Evolutionary conservation across 2,888 invertebrate species (phyloP).

Genomic region (Agonopterix alstromeriana): DNA sequence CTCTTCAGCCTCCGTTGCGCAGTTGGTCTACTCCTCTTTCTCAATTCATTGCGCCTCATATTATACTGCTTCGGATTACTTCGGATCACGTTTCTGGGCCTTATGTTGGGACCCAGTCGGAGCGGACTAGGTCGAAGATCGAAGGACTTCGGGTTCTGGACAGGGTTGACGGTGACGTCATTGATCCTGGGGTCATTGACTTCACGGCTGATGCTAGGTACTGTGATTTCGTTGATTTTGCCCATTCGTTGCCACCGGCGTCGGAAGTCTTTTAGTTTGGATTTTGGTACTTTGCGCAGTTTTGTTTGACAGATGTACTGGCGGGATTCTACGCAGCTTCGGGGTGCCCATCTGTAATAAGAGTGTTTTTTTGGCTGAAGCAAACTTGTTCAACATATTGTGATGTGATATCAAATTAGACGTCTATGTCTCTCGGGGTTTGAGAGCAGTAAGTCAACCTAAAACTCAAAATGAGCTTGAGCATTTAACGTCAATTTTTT

Average conservation of each 20-base stretch:
- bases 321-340: constrained; percentile 78
- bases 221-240: constrained; percentile 74
- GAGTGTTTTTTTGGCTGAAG: not conserved
- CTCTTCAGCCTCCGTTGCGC: constrained; percentile 46
- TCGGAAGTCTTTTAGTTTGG: constrained; percentile 61
- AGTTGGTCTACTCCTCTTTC: constrained; percentile 40
- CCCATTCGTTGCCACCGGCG: constrained; percentile 70
- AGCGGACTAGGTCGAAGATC: constrained; percentile 44
- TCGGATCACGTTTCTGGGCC: constrained; percentile 20
- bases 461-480: too few species aligned
- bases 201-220: constrained; percentile 53
- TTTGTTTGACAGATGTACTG: constrained; percentile 84
- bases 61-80: constrained; percentile 16
- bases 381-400: not conserved
- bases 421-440: too few species aligned
- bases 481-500: too few species aligned
- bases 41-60: constrained; percentile 44
- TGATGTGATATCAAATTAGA: too few species aligned
- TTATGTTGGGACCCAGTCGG: constrained; percentile 21
- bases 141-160: constrained; percentile 50
- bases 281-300: constrained; percentile 65
- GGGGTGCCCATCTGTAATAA: constrained; percentile 78
- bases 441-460: too few species aligned
- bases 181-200: constrained; percentile 46
- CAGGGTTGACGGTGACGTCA: constrained; percentile 50